Evolutionary conservation across 2,888 invertebrate genomes (phyloP), one percentile per base, ranked within the genome.

Genomic region (Ophion ellenae): DNA sequence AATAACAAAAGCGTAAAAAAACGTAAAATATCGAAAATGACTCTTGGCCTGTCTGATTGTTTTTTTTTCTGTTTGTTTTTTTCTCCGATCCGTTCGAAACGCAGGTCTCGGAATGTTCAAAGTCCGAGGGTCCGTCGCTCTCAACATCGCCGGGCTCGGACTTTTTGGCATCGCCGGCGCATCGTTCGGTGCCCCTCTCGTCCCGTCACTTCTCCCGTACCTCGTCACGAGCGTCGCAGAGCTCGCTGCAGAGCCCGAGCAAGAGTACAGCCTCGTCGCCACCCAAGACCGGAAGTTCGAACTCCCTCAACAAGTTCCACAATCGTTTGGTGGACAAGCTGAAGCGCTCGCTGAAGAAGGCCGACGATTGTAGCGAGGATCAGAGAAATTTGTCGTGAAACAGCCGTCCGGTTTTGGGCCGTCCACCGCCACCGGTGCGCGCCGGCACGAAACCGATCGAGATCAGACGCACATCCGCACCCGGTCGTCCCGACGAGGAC

Each of bases 261-360:
- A 96, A 96, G 94, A 96, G 95, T 91, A 95, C 96, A 91, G 96
- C 95, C 92, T 95, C 95, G 66, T 96, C 97, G 89, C 96, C 96
- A 75, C 95, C 96, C 76, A 94, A 95, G 91, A 94, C 95, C 89
- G 95, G 95, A 66, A 95, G 95, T 82, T 95, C 95, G 87, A 95
- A 94, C 89, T 96, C 96, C 90, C 93, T 97, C 87, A 97, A 97
- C 94, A 97, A 97, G 95, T 97, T 97, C 94, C 97, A 97, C 95
- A 96, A 95, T 94, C 96, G 97, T 92, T 95, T 97, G 93, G 96
- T 97, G 94, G 97, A 97, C 94, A 97, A 97, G 94, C 94, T 97
- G 94, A 96, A 96, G 95, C 95, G 96, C 87, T 96, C 97, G 88
- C 94, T 97, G 91, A 95, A 96, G 89, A 95, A 94, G 89, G 95